Conservation (phyloP, 1,140 invertebrate species). For the Drosophila arawakana region DNA sequence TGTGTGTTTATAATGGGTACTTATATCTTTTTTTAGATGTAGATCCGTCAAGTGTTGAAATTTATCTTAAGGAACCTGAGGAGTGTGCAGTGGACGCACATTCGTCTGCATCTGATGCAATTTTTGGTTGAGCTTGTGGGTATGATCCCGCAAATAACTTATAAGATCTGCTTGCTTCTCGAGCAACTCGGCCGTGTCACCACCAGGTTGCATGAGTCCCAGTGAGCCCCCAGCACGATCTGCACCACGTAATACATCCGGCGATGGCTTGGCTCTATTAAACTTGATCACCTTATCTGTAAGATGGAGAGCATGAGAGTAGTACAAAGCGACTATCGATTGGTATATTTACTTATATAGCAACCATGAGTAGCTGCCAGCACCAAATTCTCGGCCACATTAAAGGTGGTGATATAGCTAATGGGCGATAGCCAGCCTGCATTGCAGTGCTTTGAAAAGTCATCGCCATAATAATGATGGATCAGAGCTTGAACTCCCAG, state of each 20-base stretch:
- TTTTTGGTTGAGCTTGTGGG: conserved; percentile 85
- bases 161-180: conserved; percentile 88
- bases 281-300: conserved; percentile 87
- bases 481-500: conserved; percentile 87
- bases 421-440: conserved; percentile 86
- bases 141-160: conserved; percentile 85
- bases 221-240: conserved; percentile 86
- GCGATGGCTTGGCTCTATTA: conserved; percentile 86
- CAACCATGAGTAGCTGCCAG: conserved; percentile 86
- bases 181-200: conserved; percentile 87
- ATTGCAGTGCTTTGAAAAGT: conserved; percentile 87
- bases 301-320: conserved; percentile 35
- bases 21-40: neutral
- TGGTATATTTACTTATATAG: conserved; percentile 86
- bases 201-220: conserved; percentile 86
- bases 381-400: conserved; percentile 86
- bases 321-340: neutral
- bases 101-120: conserved; percentile 84
- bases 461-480: conserved; percentile 87
- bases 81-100: conserved; percentile 58
- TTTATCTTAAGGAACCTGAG: conserved; percentile 65
- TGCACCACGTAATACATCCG: conserved; percentile 86
- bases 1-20: conserved; percentile 12
- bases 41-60: neutral
- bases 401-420: conserved; percentile 86